phyloP scores from a whole-genome alignment of 2,888 invertebrate species.

The Pycnomerus fuliginosus region DNA sequence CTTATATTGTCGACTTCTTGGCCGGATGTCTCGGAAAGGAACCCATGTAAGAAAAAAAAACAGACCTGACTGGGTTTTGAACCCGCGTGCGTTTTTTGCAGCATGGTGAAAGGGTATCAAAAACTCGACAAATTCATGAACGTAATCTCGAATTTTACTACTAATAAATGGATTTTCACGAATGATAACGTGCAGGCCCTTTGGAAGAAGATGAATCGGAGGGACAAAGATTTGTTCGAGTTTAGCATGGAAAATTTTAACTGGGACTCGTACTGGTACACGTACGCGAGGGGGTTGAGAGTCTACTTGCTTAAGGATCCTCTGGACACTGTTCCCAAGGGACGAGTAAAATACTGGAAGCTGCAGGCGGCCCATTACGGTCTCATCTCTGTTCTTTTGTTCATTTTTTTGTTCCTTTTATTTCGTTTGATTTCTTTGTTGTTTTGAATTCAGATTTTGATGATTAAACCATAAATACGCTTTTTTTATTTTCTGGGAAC shows the following conservation, averaged over 20 bases:
- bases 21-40: constrained; percentile 61
- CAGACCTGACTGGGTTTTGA: too few species aligned
- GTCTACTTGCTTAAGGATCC: constrained; percentile 77
- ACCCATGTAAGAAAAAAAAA: constrained; percentile 66
- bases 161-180: constrained; percentile 72
- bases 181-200: constrained; percentile 62
- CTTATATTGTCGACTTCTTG: constrained; percentile 60
- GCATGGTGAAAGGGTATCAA: constrained; percentile 33
- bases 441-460: too few species aligned
- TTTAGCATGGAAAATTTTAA: constrained; percentile 72
- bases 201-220: constrained; percentile 58
- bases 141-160: constrained; percentile 77
- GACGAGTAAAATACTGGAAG: constrained; percentile 56
- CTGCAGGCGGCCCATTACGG: constrained; percentile 32
- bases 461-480: too few species aligned
- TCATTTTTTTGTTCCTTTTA: too few species aligned
- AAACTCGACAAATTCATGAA: constrained; percentile 57
- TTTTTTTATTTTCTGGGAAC: too few species aligned
- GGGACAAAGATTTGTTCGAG: constrained; percentile 60
- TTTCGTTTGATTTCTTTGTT: too few species aligned
- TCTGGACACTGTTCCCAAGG: constrained; percentile 69
- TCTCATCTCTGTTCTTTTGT: constrained; percentile 23
- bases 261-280: constrained; percentile 60
- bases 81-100: constrained; percentile 18
- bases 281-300: constrained; percentile 31